Evolutionary conservation across 2,113 vertebrate species (phyloP).

Genomic region (Lepus americanus): DNA sequence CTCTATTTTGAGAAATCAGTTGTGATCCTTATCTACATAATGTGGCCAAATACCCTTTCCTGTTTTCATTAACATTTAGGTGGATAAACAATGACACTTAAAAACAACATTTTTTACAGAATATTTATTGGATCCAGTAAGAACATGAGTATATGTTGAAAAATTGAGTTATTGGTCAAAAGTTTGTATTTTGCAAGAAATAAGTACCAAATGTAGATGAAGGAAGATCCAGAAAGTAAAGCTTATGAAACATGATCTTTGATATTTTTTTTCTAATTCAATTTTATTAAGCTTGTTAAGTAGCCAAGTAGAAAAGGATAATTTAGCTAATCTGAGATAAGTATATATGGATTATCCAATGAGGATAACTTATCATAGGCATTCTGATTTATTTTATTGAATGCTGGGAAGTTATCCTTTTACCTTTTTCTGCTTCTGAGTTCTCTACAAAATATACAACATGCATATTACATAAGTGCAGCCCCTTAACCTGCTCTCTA

Average conservation of each 20-base stretch:
- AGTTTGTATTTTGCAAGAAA: neutral
- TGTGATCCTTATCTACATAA: neutral
- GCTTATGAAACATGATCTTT: neutral
- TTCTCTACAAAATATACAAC: neutral
- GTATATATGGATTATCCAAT: neutral
- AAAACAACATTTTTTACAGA: neutral
- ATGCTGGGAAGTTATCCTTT: neutral
- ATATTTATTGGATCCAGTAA: neutral
- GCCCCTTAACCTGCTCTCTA: fast-evolving
- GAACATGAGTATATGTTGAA: neutral
- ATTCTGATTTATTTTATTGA: neutral
- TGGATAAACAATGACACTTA: neutral
- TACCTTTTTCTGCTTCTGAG: neutral
- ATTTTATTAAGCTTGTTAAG: neutral
- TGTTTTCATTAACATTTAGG: slow-evolving; percentile 30
- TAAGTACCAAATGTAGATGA: neutral
- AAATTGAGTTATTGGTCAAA: neutral
- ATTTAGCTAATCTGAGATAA: neutral
- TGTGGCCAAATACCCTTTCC: neutral
- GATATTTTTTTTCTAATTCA: neutral
- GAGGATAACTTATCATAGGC: neutral
- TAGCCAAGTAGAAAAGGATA: neutral
- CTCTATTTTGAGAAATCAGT: slow-evolving; percentile 56
- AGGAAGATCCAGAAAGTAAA: neutral
- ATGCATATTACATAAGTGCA: neutral